These are phyloP conservation scores for Sinocyclocheilus maitianheensis DNA, from an alignment of 2,113 vertebrate genomes.

Conservation along the genomic window DNA sequence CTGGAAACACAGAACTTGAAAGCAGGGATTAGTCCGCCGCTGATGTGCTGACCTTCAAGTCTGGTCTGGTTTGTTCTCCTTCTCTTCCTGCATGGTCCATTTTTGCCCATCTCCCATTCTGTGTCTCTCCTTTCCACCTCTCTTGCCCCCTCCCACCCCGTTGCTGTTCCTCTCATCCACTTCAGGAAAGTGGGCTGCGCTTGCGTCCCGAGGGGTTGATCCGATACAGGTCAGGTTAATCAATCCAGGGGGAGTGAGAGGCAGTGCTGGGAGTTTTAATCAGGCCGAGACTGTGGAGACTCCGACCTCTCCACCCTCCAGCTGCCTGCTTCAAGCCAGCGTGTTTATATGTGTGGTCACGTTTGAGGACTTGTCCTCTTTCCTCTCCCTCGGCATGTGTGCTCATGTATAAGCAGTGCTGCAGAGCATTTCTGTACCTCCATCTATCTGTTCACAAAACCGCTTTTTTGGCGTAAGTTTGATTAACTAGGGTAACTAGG, in stretches of 20 bases:
- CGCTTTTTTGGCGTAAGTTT: neutral
- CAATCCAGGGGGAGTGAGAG: slow-evolving; percentile 53
- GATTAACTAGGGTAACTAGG: neutral
- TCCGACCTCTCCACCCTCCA: slow-evolving; percentile 38
- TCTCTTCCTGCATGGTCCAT: neutral
- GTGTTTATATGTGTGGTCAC: slow-evolving; percentile 44
- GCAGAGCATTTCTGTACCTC: neutral
- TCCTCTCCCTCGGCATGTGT: slow-evolving; percentile 22
- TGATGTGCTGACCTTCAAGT: slow-evolving; percentile 26
- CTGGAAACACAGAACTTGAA: slow-evolving; percentile 42
- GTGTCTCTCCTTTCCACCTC: neutral
- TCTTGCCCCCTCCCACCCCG: neutral
- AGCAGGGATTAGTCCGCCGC: neutral
- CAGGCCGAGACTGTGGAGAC: slow-evolving; percentile 65
- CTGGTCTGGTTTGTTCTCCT: slow-evolving; percentile 21
- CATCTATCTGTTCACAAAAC: neutral
- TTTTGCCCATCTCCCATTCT: slow-evolving; percentile 1
- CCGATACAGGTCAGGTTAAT: slow-evolving; percentile 63
- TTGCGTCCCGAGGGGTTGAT: slow-evolving; percentile 47
- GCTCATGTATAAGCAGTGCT: neutral
- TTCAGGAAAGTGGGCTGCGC: slow-evolving; percentile 47
- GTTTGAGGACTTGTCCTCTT: slow-evolving; percentile 28
- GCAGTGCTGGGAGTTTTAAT: slow-evolving; percentile 61
- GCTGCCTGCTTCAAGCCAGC: slow-evolving; percentile 11
- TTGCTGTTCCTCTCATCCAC: slow-evolving; percentile 35